These are phyloP conservation scores for Aythya baeri DNA, from an alignment of 2,113 vertebrate species.

Conservation along the genomic window DNA sequence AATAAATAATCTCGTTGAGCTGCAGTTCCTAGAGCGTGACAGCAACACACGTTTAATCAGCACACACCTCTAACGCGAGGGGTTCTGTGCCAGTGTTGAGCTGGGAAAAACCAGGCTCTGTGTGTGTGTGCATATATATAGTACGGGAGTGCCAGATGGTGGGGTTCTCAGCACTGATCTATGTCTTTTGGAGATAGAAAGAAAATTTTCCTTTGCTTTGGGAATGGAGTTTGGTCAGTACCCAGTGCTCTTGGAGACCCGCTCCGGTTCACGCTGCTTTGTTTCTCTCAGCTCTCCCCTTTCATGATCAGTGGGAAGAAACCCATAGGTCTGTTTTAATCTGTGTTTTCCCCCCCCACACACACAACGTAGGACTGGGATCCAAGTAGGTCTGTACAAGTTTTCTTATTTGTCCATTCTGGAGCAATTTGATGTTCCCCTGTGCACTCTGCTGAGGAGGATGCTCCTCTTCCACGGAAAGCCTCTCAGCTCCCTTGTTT, in stretches of 20 bases:
- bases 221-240: not conserved
- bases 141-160: not conserved
- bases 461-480: not conserved
- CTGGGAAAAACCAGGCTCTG: not conserved
- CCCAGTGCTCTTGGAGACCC: not conserved
- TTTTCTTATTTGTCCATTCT: not conserved
- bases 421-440: not conserved
- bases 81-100: not conserved
- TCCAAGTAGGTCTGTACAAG: not conserved
- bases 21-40: not conserved
- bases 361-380: not conserved
- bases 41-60: not conserved
- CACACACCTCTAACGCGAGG: rapidly evolving
- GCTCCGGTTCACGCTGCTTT: not conserved
- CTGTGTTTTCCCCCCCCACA: not conserved
- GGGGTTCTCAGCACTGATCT: rapidly evolving
- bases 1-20: not conserved
- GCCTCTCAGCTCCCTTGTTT: not conserved
- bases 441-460: no score
- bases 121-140: rapidly evolving
- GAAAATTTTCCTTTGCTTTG: not conserved
- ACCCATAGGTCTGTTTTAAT: not conserved
- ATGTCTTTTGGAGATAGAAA: not conserved
- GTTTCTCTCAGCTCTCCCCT: not conserved
- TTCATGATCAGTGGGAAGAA: not conserved